Evolutionary conservation across 2,113 vertebrate genomes (phyloP).

Genomic region (Narcine bancroftii): DNA sequence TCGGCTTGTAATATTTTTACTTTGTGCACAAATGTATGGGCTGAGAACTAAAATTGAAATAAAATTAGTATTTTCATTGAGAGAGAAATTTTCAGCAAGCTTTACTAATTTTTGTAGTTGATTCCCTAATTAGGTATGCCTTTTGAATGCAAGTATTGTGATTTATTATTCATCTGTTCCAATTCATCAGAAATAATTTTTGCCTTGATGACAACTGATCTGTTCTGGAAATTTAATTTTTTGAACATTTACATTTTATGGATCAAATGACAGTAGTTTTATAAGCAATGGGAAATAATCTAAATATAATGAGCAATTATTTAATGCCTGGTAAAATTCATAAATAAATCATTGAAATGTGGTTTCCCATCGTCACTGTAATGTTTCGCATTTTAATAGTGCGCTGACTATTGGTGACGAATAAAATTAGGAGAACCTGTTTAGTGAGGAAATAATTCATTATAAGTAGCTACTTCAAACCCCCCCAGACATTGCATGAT

Average conservation of each 20-base stretch:
- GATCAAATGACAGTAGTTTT: neutral
- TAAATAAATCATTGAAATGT: constrained; percentile 32
- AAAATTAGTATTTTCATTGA: neutral
- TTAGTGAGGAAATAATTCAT: constrained; percentile 25
- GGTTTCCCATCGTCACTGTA: neutral
- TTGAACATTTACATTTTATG: neutral
- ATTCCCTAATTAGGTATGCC: neutral
- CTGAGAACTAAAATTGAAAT: neutral
- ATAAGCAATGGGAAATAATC: constrained; percentile 9
- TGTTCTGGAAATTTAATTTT: neutral
- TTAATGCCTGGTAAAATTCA: constrained; percentile 1
- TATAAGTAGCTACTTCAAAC: neutral
- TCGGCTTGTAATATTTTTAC: neutral
- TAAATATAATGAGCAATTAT: neutral
- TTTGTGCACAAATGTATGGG: neutral
- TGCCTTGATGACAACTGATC: neutral
- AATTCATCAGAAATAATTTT: constrained; percentile 1
- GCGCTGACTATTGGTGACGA: neutral
- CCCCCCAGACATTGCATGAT: neutral
- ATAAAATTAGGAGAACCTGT: constrained; percentile 4
- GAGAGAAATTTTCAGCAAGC: neutral
- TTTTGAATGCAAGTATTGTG: too few relatives aligned
- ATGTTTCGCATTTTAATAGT: neutral
- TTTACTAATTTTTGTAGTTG: neutral
- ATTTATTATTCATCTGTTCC: constrained; percentile 3